phyloP scores from a whole-genome alignment of 2,113 vertebrate genomes.

The Corythornis vintsioides region DNA sequence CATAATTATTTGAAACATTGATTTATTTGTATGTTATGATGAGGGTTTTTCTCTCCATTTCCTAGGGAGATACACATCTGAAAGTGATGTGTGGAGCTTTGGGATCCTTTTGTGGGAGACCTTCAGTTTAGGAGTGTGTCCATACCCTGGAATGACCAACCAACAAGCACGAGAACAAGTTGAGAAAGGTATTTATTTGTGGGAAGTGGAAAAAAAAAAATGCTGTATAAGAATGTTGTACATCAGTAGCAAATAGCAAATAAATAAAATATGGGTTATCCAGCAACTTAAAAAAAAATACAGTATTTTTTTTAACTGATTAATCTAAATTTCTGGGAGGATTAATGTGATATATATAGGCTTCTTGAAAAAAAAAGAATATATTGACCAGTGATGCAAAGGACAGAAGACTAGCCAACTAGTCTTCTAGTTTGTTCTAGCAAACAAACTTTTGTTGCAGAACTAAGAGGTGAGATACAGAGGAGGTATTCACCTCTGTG shows the following conservation, averaged over 20 bases:
- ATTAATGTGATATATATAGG: not conserved
- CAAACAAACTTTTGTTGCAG: not conserved
- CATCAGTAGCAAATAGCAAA: not conserved
- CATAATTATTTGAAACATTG: not conserved
- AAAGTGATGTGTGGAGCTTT: slow-evolving; percentile 98
- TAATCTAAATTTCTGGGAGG: not conserved
- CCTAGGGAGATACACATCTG: slow-evolving; percentile 94
- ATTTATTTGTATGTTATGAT: not conserved
- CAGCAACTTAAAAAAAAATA: not conserved
- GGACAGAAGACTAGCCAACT: not conserved
- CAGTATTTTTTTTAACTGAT: not conserved
- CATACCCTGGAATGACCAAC: slow-evolving; percentile 98
- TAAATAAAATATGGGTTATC: not conserved
- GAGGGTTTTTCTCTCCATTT: not conserved
- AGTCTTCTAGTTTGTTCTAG: not conserved
- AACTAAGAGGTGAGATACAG: not conserved
- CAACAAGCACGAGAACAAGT: slow-evolving; percentile 97
- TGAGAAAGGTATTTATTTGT: slow-evolving; percentile 85
- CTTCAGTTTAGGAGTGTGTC: slow-evolving; percentile 95
- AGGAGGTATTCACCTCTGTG: not conserved
- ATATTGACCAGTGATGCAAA: not conserved
- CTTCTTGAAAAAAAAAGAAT: not conserved
- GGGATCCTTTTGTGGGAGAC: slow-evolving; percentile 98
- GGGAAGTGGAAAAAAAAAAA: not conserved
- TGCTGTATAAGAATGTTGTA: not conserved